Base-by-base conservation (phyloP, 2,888 invertebrate genomes). In the Patella depressa region DNA sequence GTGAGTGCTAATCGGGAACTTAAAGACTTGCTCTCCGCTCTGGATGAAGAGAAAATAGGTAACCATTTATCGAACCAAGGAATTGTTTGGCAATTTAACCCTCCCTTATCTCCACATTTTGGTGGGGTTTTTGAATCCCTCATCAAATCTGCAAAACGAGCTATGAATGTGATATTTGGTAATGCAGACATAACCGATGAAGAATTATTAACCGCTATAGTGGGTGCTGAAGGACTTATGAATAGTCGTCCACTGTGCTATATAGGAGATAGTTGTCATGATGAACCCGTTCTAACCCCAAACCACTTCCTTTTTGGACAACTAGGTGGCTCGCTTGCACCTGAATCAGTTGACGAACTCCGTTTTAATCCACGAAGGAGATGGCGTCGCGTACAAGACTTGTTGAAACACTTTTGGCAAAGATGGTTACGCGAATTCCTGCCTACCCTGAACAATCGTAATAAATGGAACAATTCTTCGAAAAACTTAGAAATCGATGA, bases 51-150 rank as follows among this genome's bases (percentile, higher is more conserved):
- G 2, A 78, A 79, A 71, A 76, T 81, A 2, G 55, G 71, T 15
- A 24, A 76, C 5, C 65, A 24, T 29, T 69, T 73, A 12, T 54
- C 81, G 29, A 75, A 72, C 53, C 45, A 71, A 34, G 76, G 77
- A 14, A 74, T 80, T 15, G n/a, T 72, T 19, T 81, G 80, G 81
- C 17, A 73, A 15, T 83, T 85, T 53, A 81, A 80, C 74, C 84
- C 81, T 3, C 82, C 84, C 55, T 1, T 77, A 1, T 82, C 81
- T 7, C 83, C 84, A 70, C 81, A 84, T 71, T 81, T 79, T 19
- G 80, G 82, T 73, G 83, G 82, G 9, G 78, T 80, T 12, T 82
- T 82, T 74, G 81, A 84, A 73, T 71, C 69, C 1, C 79, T 82
- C 78, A 75, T 85, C 1, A 81, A 79, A 57, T 65, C 70, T 24